Evolutionary conservation across 1,140 invertebrate species (phyloP).

Genomic region (Apolygus lucorum): DNA sequence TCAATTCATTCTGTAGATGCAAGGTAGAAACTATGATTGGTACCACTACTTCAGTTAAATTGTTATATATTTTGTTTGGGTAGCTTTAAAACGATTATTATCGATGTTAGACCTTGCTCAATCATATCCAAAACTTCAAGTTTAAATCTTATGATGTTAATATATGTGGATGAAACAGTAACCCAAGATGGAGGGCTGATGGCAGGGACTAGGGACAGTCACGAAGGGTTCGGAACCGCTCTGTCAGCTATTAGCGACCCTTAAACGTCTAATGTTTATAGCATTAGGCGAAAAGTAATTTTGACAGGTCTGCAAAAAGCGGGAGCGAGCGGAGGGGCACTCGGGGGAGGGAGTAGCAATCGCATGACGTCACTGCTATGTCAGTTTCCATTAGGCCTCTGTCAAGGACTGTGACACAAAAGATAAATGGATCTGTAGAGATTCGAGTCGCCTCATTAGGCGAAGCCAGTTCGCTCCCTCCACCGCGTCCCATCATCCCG

Average conservation of each 20-base stretch:
- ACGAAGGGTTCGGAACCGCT: too few relatives aligned
- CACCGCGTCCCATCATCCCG: neutral
- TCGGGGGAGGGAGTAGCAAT: neutral
- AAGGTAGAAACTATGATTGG: too few relatives aligned
- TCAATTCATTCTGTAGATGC: too few relatives aligned
- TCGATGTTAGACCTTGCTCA: too few relatives aligned
- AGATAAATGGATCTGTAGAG: conserved; percentile 21
- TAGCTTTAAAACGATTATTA: too few relatives aligned
- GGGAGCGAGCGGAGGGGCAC: neutral
- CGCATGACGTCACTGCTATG: conserved; percentile 13
- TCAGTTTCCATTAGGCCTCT: conserved; percentile 19
- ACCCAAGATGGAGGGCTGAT: too few relatives aligned
- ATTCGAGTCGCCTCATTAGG: conserved; percentile 20
- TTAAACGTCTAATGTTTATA: conserved; percentile 17
- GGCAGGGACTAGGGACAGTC: too few relatives aligned
- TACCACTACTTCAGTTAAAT: too few relatives aligned
- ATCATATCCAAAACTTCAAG: too few relatives aligned
- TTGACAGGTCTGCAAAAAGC: conserved; percentile 24
- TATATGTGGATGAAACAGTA: too few relatives aligned
- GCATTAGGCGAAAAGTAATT: conserved; percentile 22
- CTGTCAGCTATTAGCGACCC: neutral
- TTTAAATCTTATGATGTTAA: too few relatives aligned
- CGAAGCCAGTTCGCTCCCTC: neutral
- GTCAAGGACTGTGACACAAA: conserved; percentile 14
- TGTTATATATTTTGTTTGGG: too few relatives aligned